Evolutionary conservation across 2,888 invertebrate species (phyloP).

Genomic region (Lasioglossum calceatum): DNA sequence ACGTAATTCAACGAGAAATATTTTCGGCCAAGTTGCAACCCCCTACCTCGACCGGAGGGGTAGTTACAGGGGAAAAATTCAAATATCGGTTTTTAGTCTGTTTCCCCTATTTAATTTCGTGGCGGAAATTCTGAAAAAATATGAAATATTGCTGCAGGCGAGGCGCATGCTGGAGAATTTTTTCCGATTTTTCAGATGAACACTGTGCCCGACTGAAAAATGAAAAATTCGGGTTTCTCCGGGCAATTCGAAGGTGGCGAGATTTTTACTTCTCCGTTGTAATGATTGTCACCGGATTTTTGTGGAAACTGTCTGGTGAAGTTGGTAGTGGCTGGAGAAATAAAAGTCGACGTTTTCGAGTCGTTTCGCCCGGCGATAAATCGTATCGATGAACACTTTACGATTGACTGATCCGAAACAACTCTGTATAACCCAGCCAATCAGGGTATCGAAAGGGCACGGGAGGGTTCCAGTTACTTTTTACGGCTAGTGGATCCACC

Average conservation of each 20-base stretch:
- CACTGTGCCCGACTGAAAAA: neutral
- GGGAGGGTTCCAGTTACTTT: conserved; percentile 19
- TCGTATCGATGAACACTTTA: neutral
- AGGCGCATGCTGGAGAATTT: neutral
- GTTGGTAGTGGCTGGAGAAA: neutral
- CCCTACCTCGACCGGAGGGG: neutral
- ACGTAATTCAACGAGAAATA: neutral
- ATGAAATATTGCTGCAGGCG: neutral
- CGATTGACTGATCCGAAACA: conserved; percentile 4
- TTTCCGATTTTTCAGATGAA: neutral
- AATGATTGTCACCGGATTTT: neutral
- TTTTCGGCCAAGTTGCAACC: neutral
- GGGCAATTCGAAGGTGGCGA: neutral
- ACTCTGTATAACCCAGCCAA: conserved; percentile 16
- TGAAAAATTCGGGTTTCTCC: neutral
- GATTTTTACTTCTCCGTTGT: neutral
- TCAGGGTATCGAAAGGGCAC: conserved; percentile 2
- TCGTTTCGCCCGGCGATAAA: neutral
- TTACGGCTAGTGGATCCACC: conserved; percentile 23
- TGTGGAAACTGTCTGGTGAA: neutral
- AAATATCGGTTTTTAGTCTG: neutral
- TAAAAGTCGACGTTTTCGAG: neutral
- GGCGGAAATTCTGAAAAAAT: neutral
- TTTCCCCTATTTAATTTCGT: neutral
- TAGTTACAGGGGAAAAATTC: neutral